Conservation (phyloP, 2,113 vertebrate genomes). For the Turdus rufiventris region DNA sequence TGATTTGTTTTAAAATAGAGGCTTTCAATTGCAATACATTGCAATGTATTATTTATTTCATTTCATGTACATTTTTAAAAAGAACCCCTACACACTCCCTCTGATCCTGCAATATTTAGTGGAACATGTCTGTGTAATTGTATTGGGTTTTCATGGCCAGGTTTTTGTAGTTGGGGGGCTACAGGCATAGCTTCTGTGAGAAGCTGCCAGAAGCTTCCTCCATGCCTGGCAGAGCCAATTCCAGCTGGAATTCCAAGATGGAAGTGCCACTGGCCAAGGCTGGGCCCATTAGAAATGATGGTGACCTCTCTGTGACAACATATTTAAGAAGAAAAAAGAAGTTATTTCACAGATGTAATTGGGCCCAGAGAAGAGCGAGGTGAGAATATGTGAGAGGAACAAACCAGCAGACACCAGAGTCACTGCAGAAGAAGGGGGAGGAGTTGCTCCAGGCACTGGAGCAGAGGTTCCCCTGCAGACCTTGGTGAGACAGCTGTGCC, state of each 20-base stretch:
- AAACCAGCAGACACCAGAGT: not conserved
- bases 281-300: not conserved
- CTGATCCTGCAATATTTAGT: not conserved
- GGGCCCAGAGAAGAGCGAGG: fast-evolving
- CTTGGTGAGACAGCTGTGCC: too few species aligned
- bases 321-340: not conserved
- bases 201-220: not conserved
- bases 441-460: not conserved
- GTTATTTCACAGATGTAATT: not conserved
- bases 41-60: not conserved
- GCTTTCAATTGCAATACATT: not conserved
- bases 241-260: not conserved
- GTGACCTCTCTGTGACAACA: not conserved
- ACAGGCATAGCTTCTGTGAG: not conserved
- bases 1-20: not conserved
- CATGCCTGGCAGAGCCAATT: fast-evolving
- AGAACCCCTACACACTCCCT: fast-evolving
- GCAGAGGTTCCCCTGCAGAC: not conserved
- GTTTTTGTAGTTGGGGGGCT: not conserved
- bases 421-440: not conserved
- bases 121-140: not conserved
- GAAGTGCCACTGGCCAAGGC: not conserved
- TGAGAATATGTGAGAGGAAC: not conserved
- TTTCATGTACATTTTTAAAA: not conserved
- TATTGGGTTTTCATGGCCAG: not conserved